Evolutionary conservation across 2,888 invertebrate genomes (phyloP).

Genomic region (Drosophila macrospina): DNA sequence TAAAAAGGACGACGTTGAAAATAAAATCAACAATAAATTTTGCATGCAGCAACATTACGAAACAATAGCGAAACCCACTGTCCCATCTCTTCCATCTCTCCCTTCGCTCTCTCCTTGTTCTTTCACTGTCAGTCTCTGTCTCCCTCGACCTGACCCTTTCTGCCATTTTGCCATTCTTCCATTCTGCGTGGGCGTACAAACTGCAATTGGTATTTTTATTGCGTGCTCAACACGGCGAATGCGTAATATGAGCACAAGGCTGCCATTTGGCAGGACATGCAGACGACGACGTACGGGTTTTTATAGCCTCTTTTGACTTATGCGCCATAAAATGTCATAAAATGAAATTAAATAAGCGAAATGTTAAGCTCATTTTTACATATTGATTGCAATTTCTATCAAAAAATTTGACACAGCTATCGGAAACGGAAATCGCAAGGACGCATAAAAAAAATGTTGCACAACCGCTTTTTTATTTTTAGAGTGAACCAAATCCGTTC

Average conservation of each 20-base stretch:
- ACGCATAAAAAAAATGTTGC: constrained; percentile 34
- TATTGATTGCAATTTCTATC: constrained; percentile 76
- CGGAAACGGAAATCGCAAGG: constrained; percentile 30
- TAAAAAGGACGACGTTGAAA: constrained; percentile 78
- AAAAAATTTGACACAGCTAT: constrained; percentile 55
- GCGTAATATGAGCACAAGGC: constrained; percentile 71
- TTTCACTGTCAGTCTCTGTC: neutral
- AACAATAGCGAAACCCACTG: constrained; percentile 64
- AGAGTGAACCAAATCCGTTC: neutral
- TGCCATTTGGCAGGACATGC: constrained; percentile 57
- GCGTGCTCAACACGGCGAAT: constrained; percentile 81
- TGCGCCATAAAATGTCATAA: constrained; percentile 76
- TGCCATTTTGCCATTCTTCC: neutral
- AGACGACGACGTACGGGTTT: constrained; percentile 42
- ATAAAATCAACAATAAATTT: constrained; percentile 81
- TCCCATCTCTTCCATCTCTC: neutral
- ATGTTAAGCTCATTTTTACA: constrained; percentile 66
- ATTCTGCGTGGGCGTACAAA: constrained; percentile 46
- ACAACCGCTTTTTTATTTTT: neutral
- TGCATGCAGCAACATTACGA: constrained; percentile 78
- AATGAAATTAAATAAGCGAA: constrained; percentile 79
- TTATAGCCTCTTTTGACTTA: constrained; percentile 75
- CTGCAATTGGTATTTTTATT: constrained; percentile 81
- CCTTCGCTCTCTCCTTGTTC: neutral
- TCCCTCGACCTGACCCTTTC: constrained; percentile 8